Base-by-base conservation (phyloP, 2,888 invertebrate species). In the Prosapia bicincta region DNA sequence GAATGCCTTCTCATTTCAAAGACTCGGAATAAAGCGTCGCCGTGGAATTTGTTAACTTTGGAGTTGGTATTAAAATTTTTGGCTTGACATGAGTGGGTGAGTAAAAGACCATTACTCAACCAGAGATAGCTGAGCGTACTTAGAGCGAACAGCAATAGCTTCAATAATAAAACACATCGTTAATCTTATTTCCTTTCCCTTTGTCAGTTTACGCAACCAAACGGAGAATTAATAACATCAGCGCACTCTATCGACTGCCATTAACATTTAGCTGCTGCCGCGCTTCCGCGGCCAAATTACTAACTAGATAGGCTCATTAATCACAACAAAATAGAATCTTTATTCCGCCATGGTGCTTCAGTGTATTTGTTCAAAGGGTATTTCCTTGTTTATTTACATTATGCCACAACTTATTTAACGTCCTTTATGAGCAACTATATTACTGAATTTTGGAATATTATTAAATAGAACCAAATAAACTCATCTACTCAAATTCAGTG, bases 141-240 rank as follows among this genome's bases (percentile, higher is more conserved):
- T 54, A 54, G 54, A 54, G 38, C 38, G 38, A 38, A 38, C 38
- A 20, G 54, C 54, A 10, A 54, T 10, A 54, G 54, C 54, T 54
- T 74, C 69, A 69, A 74, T 74, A 74, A 74, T 74, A 74, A 74
- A 74, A 74, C 69, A 69, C 69, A 74, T 74, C 74, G 74, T 74
- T 74, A 74, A 74, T 74, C 74, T 76, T 76, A 68, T 69, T 30
- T 70, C 65, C 69, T 54, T 54, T 54, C 54, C 54, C 54, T 54
- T 54, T 54, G 54, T 54, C 54, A 54, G 54, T 54, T 54, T 54
- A 54, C 54, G 54, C 54, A 54, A 54, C 54, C 54, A 54, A 54
- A 54, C 54, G 5, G 54, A 54, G 54, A 20, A 54, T 54, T 54
- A 54, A 54, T 54, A 54, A 54, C 54, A 54, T 54, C 54, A 54